Conservation (phyloP, 1,140 invertebrate genomes). For the Euwallacea similis region DNA sequence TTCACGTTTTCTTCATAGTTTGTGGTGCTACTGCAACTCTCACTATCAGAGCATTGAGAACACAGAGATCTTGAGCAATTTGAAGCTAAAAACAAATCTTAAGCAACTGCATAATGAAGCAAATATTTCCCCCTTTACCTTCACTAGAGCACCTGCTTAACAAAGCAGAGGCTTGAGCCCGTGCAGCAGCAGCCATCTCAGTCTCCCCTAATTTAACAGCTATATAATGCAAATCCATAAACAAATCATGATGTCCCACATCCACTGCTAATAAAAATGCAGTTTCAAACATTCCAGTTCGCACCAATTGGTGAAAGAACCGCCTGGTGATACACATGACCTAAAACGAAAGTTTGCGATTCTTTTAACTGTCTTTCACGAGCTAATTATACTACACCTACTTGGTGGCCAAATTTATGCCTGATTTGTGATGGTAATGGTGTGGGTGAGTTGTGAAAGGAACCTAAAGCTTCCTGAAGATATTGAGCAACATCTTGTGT, state of each 20-base stretch:
- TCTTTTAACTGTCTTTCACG: background rate
- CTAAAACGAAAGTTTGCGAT: slow-evolving; percentile 64
- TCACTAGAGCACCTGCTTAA: slow-evolving; percentile 62
- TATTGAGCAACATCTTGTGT: slow-evolving; percentile 65
- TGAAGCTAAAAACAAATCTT: slow-evolving; percentile 53
- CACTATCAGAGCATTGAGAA: slow-evolving; percentile 58
- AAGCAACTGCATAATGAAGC: background rate
- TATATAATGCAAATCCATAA: slow-evolving; percentile 82
- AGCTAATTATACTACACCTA: slow-evolving; percentile 13
- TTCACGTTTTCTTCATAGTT: slow-evolving; percentile 50
- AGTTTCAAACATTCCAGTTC: slow-evolving; percentile 79
- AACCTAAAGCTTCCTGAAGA: slow-evolving; percentile 71
- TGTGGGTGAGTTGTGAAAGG: slow-evolving; percentile 67
- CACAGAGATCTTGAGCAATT: slow-evolving; percentile 62
- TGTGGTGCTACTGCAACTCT: slow-evolving; percentile 53
- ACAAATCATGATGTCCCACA: slow-evolving; percentile 77
- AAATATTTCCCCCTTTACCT: slow-evolving; percentile 42
- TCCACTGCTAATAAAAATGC: slow-evolving; percentile 85
- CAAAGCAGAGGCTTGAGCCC: slow-evolving; percentile 71
- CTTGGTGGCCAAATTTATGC: slow-evolving; percentile 53
- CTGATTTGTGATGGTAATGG: slow-evolving; percentile 68
- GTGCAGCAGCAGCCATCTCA: slow-evolving; percentile 74
- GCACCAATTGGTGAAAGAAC: slow-evolving; percentile 78
- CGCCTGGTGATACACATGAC: slow-evolving; percentile 72
- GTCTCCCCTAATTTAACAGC: slow-evolving; percentile 68